Conservation (phyloP, 2,888 invertebrate species). For the Pollenia amentaria region DNA sequence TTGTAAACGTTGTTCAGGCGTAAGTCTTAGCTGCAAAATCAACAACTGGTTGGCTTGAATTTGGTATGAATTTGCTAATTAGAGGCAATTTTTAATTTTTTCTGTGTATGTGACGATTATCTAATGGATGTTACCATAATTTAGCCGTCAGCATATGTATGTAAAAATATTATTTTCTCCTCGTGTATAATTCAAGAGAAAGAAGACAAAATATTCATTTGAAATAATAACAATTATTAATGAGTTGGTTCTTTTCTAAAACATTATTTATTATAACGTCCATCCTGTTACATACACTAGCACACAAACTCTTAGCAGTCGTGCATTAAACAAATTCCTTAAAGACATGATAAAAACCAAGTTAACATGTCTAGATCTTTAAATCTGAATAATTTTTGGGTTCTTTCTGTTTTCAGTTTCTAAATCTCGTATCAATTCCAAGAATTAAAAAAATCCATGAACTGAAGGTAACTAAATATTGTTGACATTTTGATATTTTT, state of each 20-base stretch:
- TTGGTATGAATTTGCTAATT: too few species aligned
- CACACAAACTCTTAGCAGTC: background rate
- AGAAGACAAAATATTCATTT: background rate
- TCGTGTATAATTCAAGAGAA: too few species aligned
- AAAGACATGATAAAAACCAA: constrained; percentile 16
- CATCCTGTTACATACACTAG: constrained; percentile 37
- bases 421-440: constrained; percentile 52
- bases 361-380: constrained; percentile 39
- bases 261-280: constrained; percentile 61
- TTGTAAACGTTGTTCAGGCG: too few species aligned
- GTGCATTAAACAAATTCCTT: background rate
- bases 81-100: too few species aligned
- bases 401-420: constrained; percentile 11
- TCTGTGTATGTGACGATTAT: too few species aligned
- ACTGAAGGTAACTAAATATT: constrained; percentile 68
- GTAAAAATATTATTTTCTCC: too few species aligned
- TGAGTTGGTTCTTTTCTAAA: constrained; percentile 40
- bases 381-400: constrained; percentile 1
- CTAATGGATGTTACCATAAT: too few species aligned
- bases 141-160: too few species aligned
- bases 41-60: too few species aligned
- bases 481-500: constrained; percentile 67
- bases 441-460: constrained; percentile 54
- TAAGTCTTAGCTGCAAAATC: too few species aligned
- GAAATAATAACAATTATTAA: constrained; percentile 66